Evolutionary conservation across 1,140 invertebrate species (phyloP).

Genomic region (Melitaea cinxia): DNA sequence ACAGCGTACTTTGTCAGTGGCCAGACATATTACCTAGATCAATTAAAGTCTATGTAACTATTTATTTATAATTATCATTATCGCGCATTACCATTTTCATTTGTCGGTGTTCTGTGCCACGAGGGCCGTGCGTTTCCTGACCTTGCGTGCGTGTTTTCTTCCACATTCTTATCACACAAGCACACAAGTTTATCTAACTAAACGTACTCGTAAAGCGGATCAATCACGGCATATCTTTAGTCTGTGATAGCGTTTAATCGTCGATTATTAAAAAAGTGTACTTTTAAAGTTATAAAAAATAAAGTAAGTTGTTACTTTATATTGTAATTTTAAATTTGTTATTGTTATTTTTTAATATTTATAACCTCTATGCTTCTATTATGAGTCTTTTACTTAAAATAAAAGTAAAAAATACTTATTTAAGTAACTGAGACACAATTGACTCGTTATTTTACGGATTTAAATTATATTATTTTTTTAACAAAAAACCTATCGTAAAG

Average conservation of each 20-base stretch:
- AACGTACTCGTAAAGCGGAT: conserved; percentile 1
- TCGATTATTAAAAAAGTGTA: conserved; percentile 14
- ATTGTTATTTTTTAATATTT: too few species aligned
- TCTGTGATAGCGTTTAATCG: conserved; percentile 17
- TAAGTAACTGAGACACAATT: too few species aligned
- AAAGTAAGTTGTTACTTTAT: background rate
- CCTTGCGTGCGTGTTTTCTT: conserved; percentile 20
- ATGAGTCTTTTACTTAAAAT: too few species aligned
- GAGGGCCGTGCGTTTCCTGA: background rate
- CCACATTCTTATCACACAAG: background rate
- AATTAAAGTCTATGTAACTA: too few species aligned
- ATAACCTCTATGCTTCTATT: too few species aligned
- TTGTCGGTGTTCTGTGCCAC: background rate
- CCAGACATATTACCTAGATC: too few species aligned
- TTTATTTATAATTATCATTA: too few species aligned
- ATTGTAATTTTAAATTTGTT: background rate
- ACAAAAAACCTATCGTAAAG: too few species aligned
- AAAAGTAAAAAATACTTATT: too few species aligned
- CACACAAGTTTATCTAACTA: conserved; percentile 2
- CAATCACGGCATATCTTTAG: conserved; percentile 25
- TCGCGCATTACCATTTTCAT: background rate
- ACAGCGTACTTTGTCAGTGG: too few species aligned
- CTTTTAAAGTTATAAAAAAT: background rate
- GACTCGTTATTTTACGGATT: too few species aligned
- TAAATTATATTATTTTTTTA: too few species aligned